Percentiles rank a stretch among this genome's conserved stretches.
These are phyloP conservation scores for Chorisops tibialis DNA, from an alignment of 2,888 invertebrate species.

Conservation along the genomic window DNA sequence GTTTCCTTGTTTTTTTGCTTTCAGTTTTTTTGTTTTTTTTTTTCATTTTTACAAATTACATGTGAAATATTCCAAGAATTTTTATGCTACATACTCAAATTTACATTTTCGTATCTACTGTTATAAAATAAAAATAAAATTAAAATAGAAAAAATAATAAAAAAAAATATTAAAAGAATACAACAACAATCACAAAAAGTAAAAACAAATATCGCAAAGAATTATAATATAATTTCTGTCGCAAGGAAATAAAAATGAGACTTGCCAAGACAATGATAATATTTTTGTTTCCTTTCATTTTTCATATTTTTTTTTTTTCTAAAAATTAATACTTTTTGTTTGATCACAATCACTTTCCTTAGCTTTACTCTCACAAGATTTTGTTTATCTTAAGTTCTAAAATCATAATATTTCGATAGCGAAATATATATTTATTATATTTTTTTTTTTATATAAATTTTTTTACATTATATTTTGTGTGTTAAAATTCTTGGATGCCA, in stretches of 20 bases:
- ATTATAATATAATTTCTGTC: not conserved
- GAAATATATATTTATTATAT: too few species aligned
- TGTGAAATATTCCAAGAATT: conserved; percentile 14
- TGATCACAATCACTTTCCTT: conserved; percentile 24
- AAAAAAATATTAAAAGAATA: conserved; percentile 8
- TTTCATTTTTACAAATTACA: conserved; percentile 13
- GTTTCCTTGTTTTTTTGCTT: not conserved
- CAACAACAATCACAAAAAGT: conserved; percentile 11
- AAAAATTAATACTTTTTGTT: conserved; percentile 24
- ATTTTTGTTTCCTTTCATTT: not conserved
- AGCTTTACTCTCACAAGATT: not conserved
- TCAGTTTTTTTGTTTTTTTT: conserved; percentile 11
- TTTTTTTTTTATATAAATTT: too few species aligned
- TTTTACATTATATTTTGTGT: too few species aligned
- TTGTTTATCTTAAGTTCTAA: too few species aligned
- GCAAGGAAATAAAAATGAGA: not conserved
- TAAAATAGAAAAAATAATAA: not conserved
- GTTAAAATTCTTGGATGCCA: too few species aligned
- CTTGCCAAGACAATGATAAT: not conserved
- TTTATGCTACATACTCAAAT: not conserved
- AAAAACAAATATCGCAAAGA: conserved; percentile 6
- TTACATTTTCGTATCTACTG: not conserved
- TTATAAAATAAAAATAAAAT: not conserved
- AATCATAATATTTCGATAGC: too few species aligned
- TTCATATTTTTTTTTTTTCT: not conserved